Evolutionary conservation across 2,888 invertebrate genomes (phyloP), one percentile per base, ranked within the genome.

Genomic region (Philaethria dido): DNA sequence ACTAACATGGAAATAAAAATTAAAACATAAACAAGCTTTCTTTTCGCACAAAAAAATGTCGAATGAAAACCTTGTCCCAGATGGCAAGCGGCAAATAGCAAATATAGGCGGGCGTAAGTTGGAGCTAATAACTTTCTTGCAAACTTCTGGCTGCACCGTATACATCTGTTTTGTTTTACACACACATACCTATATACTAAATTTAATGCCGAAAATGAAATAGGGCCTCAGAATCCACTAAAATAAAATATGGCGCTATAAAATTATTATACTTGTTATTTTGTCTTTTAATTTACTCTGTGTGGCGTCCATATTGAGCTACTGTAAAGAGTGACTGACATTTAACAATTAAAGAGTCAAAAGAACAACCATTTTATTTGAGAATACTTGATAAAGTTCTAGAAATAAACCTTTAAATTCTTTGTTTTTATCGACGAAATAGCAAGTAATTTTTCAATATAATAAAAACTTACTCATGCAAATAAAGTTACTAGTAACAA

Each of bases 1-100:
- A 45, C 29, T 44, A 29, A 60, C 45, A 16, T 45, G 6, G 11
- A 18, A 55, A 45, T 48, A 13, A 54, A 47, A 16, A 29, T 52
- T 62, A 52, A 54, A 33, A 63, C 63, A 59, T 65, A 65, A 65
- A 60, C 64, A 65, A 50, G 60, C 59, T 65, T 42, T 44, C 44
- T 65, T 60, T 47, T 47, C 18, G 47, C 18, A 60, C 60, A 60
- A 60, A 60, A 29, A 47, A 47, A 18, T 45, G 25, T 45, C 29
- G 18, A 45, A 47, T 33, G 45, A 60, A 60, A 45, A 44, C 60
- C 60, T 60, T 60, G 60, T 60, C 60, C 45, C 60, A 60, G 60
- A 60, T 60, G 60, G 60, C 33, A 29, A 60, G 45, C 60, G 60
- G 60, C 60, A 60, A 60, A 47, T 47, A 60, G 33, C 60, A 60